Evolutionary conservation across 2,797 vertebrate species (phyloP).

Genomic region (Pseudochirops corinnae): DNA sequence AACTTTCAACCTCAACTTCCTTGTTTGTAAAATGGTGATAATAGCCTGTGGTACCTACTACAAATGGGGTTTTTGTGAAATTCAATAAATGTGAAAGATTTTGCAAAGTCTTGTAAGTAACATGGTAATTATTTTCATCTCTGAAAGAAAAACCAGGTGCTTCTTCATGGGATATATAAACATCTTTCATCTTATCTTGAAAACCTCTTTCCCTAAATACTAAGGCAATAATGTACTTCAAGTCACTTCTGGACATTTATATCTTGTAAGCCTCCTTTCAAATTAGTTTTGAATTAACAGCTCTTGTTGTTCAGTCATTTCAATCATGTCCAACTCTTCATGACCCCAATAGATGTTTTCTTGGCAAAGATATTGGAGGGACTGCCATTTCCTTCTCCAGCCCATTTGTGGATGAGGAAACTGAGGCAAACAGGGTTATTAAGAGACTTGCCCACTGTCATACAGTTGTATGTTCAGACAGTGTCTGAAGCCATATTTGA

Average conservation of each 20-base stretch:
- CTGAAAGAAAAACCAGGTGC: background rate
- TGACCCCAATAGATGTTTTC: background rate
- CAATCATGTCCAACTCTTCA: background rate
- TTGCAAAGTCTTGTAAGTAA: background rate
- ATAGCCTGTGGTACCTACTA: background rate
- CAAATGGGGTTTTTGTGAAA: background rate
- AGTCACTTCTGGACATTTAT: background rate
- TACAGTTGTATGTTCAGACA: background rate
- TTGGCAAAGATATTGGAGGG: background rate
- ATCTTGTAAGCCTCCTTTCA: background rate
- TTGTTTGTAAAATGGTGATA: background rate
- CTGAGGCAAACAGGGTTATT: background rate
- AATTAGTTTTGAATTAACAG: background rate
- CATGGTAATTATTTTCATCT: background rate
- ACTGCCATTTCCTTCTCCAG: background rate
- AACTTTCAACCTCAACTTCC: background rate
- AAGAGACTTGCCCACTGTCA: background rate
- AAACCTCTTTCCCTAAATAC: background rate
- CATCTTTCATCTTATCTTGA: background rate
- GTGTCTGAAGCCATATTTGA: background rate
- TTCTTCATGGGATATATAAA: background rate
- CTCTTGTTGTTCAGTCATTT: background rate
- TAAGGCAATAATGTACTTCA: background rate
- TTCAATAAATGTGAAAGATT: background rate
- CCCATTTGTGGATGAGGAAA: background rate